These are phyloP conservation scores for Carassius gibelio DNA, from an alignment of 2,113 vertebrate species.

Conservation along the genomic window DNA sequence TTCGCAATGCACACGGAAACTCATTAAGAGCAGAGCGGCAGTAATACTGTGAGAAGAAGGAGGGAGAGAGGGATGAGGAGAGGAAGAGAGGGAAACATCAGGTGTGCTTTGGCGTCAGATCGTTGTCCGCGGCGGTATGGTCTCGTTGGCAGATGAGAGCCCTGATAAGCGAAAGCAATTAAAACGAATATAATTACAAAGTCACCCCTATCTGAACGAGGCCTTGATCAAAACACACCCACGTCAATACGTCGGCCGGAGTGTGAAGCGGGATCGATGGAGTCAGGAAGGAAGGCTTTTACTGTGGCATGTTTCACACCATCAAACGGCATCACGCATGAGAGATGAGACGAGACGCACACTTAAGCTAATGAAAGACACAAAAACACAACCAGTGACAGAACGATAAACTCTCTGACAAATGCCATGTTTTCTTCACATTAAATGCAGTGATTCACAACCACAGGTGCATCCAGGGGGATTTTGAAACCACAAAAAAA, in stretches of 20 bases:
- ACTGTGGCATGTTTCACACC: background rate
- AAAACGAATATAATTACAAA: slow-evolving; percentile 85
- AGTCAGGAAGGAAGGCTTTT: slow-evolving; percentile 38
- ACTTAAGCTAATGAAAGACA: slow-evolving; percentile 45
- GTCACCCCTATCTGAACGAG: slow-evolving; percentile 72
- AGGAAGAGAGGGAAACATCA: slow-evolving; percentile 43
- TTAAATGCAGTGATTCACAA: background rate
- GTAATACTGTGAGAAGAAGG: slow-evolving; percentile 14
- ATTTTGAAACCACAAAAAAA: background rate
- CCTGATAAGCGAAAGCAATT: slow-evolving; percentile 80
- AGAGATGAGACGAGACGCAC: slow-evolving; percentile 37
- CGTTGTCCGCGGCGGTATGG: slow-evolving; percentile 69
- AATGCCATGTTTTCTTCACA: background rate
- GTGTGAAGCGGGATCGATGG: slow-evolving; percentile 49
- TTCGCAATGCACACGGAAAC: slow-evolving; percentile 72
- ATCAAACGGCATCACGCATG: slow-evolving; percentile 36
- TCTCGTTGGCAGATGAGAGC: slow-evolving; percentile 72
- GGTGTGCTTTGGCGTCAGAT: slow-evolving; percentile 59
- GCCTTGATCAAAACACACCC: slow-evolving; percentile 73
- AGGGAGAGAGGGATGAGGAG: slow-evolving; percentile 33
- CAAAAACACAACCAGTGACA: background rate
- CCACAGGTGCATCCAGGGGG: background rate
- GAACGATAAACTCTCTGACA: background rate
- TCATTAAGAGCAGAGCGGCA: slow-evolving; percentile 69
- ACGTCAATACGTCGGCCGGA: slow-evolving; percentile 55